Evolutionary conservation across 2,113 vertebrate genomes (phyloP).

Genomic region (Alligator sinensis): DNA sequence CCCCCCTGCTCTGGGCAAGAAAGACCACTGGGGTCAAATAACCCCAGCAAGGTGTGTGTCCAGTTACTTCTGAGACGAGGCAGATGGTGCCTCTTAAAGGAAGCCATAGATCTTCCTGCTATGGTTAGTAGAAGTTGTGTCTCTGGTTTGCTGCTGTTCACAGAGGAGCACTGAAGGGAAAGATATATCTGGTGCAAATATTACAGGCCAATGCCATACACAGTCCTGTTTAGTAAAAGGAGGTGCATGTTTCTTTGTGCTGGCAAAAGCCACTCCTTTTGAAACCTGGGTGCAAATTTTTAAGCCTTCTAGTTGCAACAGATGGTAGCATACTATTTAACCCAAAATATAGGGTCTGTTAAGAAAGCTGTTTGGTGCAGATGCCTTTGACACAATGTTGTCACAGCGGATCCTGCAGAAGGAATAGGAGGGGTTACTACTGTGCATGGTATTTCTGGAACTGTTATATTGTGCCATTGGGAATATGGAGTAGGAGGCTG

Average conservation of each 20-base stretch:
- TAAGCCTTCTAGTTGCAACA: not conserved
- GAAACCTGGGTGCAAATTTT: not conserved
- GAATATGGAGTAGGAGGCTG: not conserved
- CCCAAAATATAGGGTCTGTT: not conserved
- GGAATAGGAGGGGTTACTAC: not conserved
- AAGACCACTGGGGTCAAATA: not conserved
- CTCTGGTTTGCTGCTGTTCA: not conserved
- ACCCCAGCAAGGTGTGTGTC: not conserved
- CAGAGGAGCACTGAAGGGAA: not conserved
- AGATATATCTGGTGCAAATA: not conserved
- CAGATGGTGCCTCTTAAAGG: not conserved
- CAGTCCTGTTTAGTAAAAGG: not conserved
- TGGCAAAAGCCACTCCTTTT: not conserved
- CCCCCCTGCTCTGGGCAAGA: not conserved
- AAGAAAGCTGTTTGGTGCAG: not conserved
- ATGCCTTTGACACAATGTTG: not conserved
- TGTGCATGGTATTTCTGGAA: not conserved
- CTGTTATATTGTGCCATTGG: not conserved
- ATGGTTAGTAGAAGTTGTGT: not conserved
- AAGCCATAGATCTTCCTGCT: not conserved
- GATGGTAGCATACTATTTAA: fast-evolving
- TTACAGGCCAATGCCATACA: not conserved
- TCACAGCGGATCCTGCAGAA: not conserved
- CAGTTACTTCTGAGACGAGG: not conserved
- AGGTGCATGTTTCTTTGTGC: not conserved